phyloP scores from a whole-genome alignment of 2,113 vertebrate genomes.

The Ia io region DNA sequence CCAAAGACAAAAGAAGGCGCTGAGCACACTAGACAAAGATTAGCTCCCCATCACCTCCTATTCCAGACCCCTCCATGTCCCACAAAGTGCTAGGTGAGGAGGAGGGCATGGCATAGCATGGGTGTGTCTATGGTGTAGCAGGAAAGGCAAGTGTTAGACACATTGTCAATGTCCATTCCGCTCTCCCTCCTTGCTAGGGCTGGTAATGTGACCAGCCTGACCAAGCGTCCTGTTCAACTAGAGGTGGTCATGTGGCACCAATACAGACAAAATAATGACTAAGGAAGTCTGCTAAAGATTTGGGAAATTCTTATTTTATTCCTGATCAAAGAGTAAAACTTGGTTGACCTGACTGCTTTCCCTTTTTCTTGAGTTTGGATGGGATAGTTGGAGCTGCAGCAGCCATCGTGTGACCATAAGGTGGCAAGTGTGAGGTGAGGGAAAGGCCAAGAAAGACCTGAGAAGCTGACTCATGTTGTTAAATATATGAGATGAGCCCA shows the following conservation, averaged over 20 bases:
- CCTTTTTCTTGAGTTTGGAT: neutral
- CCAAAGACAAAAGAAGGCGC: neutral
- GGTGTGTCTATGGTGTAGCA: neutral
- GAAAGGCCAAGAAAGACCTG: neutral
- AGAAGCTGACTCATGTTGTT: neutral
- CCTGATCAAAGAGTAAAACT: neutral
- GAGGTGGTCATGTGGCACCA: neutral
- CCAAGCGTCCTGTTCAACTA: neutral
- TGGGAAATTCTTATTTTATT: neutral
- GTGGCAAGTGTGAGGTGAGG: neutral
- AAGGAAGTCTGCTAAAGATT: neutral
- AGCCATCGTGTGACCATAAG: neutral
- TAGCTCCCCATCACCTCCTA: neutral
- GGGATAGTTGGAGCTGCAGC: neutral
- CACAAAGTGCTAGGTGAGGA: neutral
- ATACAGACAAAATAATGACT: neutral
- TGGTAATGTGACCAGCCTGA: neutral
- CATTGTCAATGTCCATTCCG: neutral
- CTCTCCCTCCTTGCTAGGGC: neutral
- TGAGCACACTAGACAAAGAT: neutral
- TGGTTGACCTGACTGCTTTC: neutral
- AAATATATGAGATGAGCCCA: neutral
- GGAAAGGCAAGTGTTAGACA: neutral
- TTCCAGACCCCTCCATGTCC: neutral
- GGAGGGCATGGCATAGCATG: neutral